A percentile compares a stretch with the other conserved stretches of the same genome.
Evolutionary conservation across 2,888 invertebrate species (phyloP).

Genomic region (Thera britannica): DNA sequence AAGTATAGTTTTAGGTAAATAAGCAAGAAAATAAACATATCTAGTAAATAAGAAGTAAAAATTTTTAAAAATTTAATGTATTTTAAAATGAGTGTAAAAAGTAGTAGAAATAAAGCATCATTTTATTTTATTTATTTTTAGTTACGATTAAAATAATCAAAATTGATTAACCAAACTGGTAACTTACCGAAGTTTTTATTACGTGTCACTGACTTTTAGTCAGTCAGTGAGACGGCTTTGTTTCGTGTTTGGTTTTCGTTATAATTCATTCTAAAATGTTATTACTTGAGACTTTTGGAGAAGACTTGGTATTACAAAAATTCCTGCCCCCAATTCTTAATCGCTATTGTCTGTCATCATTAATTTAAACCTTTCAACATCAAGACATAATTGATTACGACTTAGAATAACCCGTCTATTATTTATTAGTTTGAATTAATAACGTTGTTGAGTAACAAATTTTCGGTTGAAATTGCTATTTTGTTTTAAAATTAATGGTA

Average conservation of each 20-base stretch:
- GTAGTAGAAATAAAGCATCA: too few species aligned
- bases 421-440: slow-evolving; percentile 45
- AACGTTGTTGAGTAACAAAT: slow-evolving; percentile 43
- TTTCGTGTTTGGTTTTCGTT: neutral
- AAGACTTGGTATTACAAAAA: slow-evolving; percentile 18
- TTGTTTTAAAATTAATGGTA: slow-evolving; percentile 47
- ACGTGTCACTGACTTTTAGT: too few species aligned
- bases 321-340: slow-evolving; percentile 29
- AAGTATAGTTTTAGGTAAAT: too few species aligned
- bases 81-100: too few species aligned
- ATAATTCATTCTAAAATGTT: slow-evolving; percentile 15
- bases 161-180: too few species aligned
- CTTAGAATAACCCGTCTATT: slow-evolving; percentile 39
- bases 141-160: too few species aligned
- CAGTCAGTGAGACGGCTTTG: neutral
- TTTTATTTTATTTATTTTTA: too few species aligned
- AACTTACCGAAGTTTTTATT: too few species aligned
- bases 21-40: too few species aligned
- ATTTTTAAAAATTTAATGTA: too few species aligned
- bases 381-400: slow-evolving; percentile 42
- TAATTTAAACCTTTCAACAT: slow-evolving; percentile 41
- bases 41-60: too few species aligned
- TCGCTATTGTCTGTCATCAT: slow-evolving; percentile 41
- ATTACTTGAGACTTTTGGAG: slow-evolving; percentile 13
- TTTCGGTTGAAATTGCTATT: slow-evolving; percentile 43